phyloP scores from a whole-genome alignment of 2,797 vertebrate species.

The Chrysocyon brachyurus region DNA sequence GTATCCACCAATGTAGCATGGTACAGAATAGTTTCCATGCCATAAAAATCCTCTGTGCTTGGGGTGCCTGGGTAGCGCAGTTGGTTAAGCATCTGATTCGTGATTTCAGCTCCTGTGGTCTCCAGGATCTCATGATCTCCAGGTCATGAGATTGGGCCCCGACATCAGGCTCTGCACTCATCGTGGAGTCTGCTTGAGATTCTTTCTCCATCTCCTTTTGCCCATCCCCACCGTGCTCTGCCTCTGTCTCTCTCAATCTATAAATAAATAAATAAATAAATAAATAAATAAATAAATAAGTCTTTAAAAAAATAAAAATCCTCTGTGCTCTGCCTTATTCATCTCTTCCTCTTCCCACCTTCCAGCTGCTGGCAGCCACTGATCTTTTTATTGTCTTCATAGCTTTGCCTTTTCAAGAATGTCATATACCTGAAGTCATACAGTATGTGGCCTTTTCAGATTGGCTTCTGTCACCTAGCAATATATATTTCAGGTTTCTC shows the following conservation, averaged over 20 bases:
- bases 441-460: not conserved
- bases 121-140: too few species aligned
- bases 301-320: not conserved
- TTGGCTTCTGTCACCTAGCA: not conserved
- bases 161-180: too few species aligned
- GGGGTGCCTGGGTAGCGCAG: too few species aligned
- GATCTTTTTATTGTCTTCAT: not conserved
- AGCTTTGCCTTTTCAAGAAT: not conserved
- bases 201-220: too few species aligned
- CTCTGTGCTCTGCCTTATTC: not conserved
- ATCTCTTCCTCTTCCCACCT: not conserved
- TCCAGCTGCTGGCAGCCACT: not conserved
- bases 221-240: too few species aligned
- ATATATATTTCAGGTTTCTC: not conserved
- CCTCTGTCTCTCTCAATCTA: too few species aligned
- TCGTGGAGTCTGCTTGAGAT: too few species aligned
- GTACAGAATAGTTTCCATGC: not conserved
- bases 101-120: too few species aligned
- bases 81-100: too few species aligned
- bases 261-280: too few species aligned
- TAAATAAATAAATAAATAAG: too few species aligned
- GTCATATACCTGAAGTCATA: not conserved
- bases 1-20: not conserved
- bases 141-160: too few species aligned
- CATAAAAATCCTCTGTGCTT: not conserved